Evolutionary conservation across 2,888 invertebrate genomes (phyloP).

Genomic region (Enoplolaimus lenunculus): DNA sequence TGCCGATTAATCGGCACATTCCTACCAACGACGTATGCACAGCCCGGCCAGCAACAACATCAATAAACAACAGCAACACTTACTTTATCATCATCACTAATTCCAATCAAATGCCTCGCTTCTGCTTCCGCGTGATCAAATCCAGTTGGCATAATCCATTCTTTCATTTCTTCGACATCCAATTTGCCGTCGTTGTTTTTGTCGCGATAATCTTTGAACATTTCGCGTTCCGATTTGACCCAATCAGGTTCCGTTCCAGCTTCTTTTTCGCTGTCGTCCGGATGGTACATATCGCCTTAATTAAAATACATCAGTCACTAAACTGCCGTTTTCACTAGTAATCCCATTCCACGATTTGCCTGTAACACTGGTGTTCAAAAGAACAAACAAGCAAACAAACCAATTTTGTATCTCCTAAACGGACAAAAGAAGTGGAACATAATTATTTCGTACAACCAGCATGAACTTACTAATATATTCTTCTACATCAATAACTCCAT

Average conservation of each 20-base stretch:
- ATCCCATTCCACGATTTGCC: too few species aligned
- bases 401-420: too few species aligned
- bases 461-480: conserved; percentile 70
- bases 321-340: too few species aligned
- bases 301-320: conserved; percentile 25
- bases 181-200: conserved; percentile 69
- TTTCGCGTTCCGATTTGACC: conserved; percentile 82
- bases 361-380: too few species aligned
- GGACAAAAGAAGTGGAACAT: too few species aligned
- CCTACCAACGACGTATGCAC: too few species aligned
- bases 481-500: conserved; percentile 73
- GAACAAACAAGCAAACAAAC: too few species aligned
- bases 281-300: conserved; percentile 68
- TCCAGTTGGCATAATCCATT: conserved; percentile 86
- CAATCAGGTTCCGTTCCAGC: conserved; percentile 68
- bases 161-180: conserved; percentile 65
- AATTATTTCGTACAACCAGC: too few species aligned
- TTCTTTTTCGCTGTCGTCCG: conserved; percentile 35
- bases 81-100: conserved; percentile 71
- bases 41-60: too few species aligned
- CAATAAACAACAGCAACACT: too few species aligned
- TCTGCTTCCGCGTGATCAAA: conserved; percentile 96
- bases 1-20: too few species aligned
- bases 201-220: conserved; percentile 66
- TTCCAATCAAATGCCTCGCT: conserved; percentile 80